phyloP scores from a whole-genome alignment of 2,797 vertebrate genomes.

The Tenualosa ilisha region DNA sequence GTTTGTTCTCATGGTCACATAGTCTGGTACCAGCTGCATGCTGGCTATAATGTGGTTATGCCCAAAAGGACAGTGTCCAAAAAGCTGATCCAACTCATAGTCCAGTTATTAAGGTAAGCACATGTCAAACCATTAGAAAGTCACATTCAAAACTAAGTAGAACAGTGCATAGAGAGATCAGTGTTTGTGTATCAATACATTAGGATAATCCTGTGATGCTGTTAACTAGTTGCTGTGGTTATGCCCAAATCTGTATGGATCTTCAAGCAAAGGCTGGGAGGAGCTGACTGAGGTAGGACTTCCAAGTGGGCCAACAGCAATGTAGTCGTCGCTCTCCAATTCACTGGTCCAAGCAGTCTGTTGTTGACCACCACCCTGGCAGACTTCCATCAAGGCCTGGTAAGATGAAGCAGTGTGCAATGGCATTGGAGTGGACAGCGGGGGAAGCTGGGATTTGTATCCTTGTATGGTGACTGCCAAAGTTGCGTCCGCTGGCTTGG shows the following conservation, averaged over 20 bases:
- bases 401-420: not conserved
- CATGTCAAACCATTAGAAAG: no score
- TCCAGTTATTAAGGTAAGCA: no score
- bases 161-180: no score
- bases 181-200: no score
- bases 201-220: no score
- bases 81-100: no score
- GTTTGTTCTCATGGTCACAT: no score
- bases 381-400: not conserved
- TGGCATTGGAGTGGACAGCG: not conserved
- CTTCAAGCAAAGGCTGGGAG: not conserved
- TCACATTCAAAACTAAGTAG: no score
- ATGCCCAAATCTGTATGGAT: not conserved
- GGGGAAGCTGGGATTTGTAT: not conserved
- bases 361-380: not conserved
- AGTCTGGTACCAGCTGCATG: no score
- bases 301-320: not conserved
- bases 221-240: not conserved
- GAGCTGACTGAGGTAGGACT: not conserved
- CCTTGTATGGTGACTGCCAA: slow-evolving; percentile 27
- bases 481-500: not conserved
- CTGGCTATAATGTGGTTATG: no score
- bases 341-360: not conserved
- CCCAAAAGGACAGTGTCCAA: no score
- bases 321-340: not conserved